phyloP scores from a whole-genome alignment of 2,113 vertebrate species.

The Eclectus roratus region DNA sequence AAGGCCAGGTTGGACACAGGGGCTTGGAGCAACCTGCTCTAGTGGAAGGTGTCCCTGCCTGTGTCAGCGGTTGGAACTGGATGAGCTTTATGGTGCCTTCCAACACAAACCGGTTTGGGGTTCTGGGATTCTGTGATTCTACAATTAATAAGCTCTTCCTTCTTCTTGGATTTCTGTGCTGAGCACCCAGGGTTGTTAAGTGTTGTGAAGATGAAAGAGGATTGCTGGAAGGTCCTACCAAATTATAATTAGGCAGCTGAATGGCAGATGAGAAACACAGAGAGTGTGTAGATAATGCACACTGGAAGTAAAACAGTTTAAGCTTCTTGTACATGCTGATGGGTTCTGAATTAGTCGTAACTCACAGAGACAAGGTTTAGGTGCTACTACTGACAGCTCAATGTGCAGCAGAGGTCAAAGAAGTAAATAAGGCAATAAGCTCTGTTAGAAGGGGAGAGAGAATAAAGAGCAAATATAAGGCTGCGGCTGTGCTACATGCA shows the following conservation, averaged over 20 bases:
- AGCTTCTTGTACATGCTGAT: conserved; percentile 46
- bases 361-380: conserved; percentile 38
- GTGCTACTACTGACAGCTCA: conserved; percentile 43
- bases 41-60: not conserved
- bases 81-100: not conserved
- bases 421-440: conserved; percentile 56
- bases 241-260: not conserved
- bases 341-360: conserved; percentile 51
- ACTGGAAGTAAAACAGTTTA: conserved; percentile 33
- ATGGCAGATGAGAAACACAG: not conserved
- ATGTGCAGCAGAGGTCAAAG: conserved; percentile 59
- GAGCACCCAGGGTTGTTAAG: not conserved
- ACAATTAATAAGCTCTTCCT: not conserved
- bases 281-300: conserved; percentile 2
- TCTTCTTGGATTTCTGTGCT: not conserved
- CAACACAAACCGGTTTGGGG: not conserved
- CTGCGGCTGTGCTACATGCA: not conserved
- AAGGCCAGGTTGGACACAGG: not conserved
- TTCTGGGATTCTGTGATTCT: not conserved
- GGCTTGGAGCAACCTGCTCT: not conserved
- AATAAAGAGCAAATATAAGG: not conserved
- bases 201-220: not conserved
- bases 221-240: not conserved
- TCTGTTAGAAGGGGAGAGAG: not conserved
- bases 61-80: not conserved